Evolutionary conservation across 2,888 invertebrate species (phyloP), one percentile per base, ranked within the genome.

Genomic region (Dicycla oo): DNA sequence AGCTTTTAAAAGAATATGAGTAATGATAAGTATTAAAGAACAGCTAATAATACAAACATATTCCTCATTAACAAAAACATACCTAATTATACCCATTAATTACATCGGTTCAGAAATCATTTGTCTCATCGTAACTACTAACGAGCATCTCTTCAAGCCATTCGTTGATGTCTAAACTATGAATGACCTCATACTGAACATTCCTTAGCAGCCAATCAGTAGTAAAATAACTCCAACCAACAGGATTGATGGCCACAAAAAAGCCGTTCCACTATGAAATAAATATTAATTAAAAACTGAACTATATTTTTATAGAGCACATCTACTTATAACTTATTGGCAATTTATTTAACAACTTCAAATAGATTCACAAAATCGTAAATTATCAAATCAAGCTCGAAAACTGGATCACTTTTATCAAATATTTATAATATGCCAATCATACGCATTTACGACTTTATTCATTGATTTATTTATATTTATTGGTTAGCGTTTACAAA

Each of bases 401-500:
- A 75, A 88, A 88, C 75, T 88, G 69, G 88, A 89, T 86, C 88
- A 87, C 73, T 89, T 90, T 90, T 90, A 86, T 90, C 88, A 88
- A 89, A 88, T 88, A 88, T 89, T 90, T 88, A 88, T 89, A 88
- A 86, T 88, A 88, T 84, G 88, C 85, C 88, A 88, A 89, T 90
- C 88, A 89, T 89, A 87, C 84, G 85, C 84, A 73, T 89, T 90
- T 90, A 91, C 88, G 88, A 88, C 70, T 88, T 88, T 86, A 87
- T 88, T 87, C 84, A 87, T 87, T 89, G 88, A 91, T 91, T 91
- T 90, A 88, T 88, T 88, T 86, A 63, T 78, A 80, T 84, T 79
- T 81, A 88, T 85, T 84, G 73, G 75, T 72, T 83, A 67, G 71
- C 71, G 84, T 83, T 88, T 85, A 78, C 84, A 87, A 90, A 89